A percentile compares a stretch with the other conserved stretches of the same genome.
Conservation (phyloP, 2,113 vertebrate genomes). For the Ursus arctos region DNA sequence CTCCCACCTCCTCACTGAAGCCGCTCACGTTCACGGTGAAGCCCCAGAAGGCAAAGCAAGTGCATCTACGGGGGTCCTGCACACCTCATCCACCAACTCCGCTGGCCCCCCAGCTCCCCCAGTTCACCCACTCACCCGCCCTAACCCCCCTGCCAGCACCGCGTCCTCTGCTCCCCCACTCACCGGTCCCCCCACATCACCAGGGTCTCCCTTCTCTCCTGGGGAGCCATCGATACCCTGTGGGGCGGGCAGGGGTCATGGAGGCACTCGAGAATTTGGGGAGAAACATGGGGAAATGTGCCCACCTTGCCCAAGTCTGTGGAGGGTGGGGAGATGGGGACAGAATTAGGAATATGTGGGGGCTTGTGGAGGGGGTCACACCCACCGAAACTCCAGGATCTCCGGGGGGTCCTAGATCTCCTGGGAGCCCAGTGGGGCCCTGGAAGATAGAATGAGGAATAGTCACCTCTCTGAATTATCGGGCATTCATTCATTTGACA, state of each 20-base stretch:
- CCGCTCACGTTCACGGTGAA: neutral
- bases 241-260: constrained; percentile 54
- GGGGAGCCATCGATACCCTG: constrained; percentile 92
- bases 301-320: neutral
- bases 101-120: neutral
- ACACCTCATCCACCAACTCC: neutral
- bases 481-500: neutral
- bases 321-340: neutral
- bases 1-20: neutral
- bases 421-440: constrained; percentile 94
- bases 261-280: neutral
- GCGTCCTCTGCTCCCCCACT: constrained; percentile 71
- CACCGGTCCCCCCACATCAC: constrained; percentile 93
- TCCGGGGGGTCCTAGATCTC: constrained; percentile 88
- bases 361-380: neutral
- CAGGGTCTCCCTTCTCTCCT: constrained; percentile 93
- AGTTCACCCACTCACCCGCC: neutral
- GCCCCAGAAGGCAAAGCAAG: neutral
- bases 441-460: constrained; percentile 71
- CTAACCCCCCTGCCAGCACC: neutral
- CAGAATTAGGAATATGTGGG: neutral
- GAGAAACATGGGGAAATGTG: neutral
- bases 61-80: neutral
- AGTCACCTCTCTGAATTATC: neutral
- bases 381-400: constrained; percentile 91